Percentiles rank a stretch among this genome's conserved stretches.
These are phyloP conservation scores for Trisateles emortualis DNA, from an alignment of 2,888 invertebrate species.

Conservation along the genomic window DNA sequence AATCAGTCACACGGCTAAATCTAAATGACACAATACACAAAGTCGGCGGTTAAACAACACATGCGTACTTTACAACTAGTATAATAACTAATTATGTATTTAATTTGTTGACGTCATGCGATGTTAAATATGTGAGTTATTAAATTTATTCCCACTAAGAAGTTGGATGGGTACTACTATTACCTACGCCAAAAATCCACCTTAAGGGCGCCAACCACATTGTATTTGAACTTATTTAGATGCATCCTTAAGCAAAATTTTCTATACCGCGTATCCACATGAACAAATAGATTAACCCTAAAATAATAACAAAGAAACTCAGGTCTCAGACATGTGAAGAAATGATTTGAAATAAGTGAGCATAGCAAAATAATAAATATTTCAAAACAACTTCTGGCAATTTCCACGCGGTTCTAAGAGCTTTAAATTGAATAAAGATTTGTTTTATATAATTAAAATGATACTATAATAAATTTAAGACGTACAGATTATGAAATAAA, in stretches of 20 bases:
- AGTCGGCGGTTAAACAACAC: conserved; percentile 45
- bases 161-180: neutral
- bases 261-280: neutral
- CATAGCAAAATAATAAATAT: conserved; percentile 16
- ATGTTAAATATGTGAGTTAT: conserved; percentile 23
- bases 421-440: too few relatives aligned
- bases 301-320: neutral
- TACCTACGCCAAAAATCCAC: too few relatives aligned
- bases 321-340: neutral
- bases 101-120: conserved; percentile 44
- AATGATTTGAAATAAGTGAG: conserved; percentile 13
- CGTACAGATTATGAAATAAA: neutral
- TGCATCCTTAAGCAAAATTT: neutral
- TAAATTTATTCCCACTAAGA: neutral
- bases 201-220: too few relatives aligned
- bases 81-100: conserved; percentile 28
- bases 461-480: neutral
- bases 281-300: neutral
- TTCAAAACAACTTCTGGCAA: conserved; percentile 9
- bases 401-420: too few relatives aligned
- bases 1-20: conserved; percentile 79
- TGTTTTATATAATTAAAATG: neutral
- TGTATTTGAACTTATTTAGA: neutral
- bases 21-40: conserved; percentile 60
- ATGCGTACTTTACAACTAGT: conserved; percentile 51